phyloP scores from a whole-genome alignment of 2,113 vertebrate species.

The Vulpes vulpes region DNA sequence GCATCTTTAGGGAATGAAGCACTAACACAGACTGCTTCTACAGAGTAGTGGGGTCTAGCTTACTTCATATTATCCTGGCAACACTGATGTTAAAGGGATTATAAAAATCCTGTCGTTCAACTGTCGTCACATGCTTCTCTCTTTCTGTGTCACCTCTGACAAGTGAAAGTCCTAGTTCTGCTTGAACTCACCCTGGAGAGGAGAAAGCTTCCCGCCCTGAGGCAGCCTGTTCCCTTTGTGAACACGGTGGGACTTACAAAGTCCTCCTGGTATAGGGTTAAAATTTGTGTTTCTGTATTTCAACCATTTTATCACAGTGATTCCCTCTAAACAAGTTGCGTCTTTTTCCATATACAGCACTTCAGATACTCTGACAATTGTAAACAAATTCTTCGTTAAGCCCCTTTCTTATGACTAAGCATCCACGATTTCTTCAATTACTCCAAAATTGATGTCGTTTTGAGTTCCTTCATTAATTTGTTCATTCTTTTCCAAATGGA shows the following conservation, averaged over 20 bases:
- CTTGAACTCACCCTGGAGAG: background rate
- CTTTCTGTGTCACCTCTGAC: background rate
- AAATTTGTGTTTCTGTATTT: background rate
- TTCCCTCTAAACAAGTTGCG: background rate
- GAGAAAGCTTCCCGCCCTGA: background rate
- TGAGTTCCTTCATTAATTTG: background rate
- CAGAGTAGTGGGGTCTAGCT: background rate
- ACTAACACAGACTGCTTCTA: constrained; percentile 11
- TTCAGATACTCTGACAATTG: background rate
- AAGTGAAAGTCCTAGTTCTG: constrained; percentile 10
- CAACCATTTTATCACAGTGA: background rate
- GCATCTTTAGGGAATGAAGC: background rate
- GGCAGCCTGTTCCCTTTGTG: constrained; percentile 14
- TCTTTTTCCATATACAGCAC: background rate
- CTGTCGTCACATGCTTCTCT: background rate
- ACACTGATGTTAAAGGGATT: background rate
- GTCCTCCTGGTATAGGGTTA: background rate
- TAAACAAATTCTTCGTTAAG: background rate
- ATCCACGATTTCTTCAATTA: background rate
- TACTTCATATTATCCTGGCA: constrained; percentile 39
- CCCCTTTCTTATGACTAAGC: background rate
- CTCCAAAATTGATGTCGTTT: background rate
- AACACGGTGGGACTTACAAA: background rate
- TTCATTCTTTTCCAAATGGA: background rate
- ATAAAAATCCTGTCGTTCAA: background rate